These are phyloP conservation scores for Taenioides sp. DNA, from an alignment of 2,797 vertebrate species.

Conservation along the genomic window DNA sequence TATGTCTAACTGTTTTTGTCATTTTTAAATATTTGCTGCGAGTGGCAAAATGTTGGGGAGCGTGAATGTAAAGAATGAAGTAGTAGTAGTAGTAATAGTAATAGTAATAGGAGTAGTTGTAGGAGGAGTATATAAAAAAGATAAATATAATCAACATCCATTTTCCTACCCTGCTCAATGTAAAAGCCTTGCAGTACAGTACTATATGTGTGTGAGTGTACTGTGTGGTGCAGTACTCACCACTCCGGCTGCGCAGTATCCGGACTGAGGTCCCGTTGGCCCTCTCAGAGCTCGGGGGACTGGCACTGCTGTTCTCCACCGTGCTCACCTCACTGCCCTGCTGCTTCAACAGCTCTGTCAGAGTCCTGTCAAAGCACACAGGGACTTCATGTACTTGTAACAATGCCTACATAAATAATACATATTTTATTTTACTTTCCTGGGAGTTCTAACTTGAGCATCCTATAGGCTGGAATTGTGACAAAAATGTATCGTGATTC, in stretches of 20 bases:
- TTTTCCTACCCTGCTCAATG: too few relatives aligned
- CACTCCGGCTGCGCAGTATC: slow-evolving; percentile 82
- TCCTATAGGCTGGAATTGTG: too few relatives aligned
- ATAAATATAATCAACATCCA: too few relatives aligned
- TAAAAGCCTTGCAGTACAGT: neutral
- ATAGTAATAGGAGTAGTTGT: too few relatives aligned
- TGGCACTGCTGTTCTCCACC: slow-evolving; percentile 64
- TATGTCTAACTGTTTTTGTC: too few relatives aligned
- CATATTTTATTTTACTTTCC: neutral
- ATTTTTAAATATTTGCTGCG: too few relatives aligned
- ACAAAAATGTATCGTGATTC: too few relatives aligned
- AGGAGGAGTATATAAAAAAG: too few relatives aligned
- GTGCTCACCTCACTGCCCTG: slow-evolving; percentile 76
- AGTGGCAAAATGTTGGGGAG: too few relatives aligned
- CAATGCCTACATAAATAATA: neutral
- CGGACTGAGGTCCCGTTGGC: slow-evolving; percentile 79
- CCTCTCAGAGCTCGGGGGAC: slow-evolving; percentile 65
- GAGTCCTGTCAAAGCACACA: slow-evolving; percentile 74
- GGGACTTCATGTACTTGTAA: neutral
- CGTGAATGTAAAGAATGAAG: too few relatives aligned
- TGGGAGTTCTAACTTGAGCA: neutral
- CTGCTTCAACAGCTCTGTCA: slow-evolving; percentile 93
- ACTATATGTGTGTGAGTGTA: neutral
- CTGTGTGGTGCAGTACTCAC: slow-evolving; percentile 72
- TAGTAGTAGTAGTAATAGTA: too few relatives aligned